These are phyloP conservation scores for Anisognathus igniventris DNA, from an alignment of 2,797 vertebrate genomes.

Conservation along the genomic window DNA sequence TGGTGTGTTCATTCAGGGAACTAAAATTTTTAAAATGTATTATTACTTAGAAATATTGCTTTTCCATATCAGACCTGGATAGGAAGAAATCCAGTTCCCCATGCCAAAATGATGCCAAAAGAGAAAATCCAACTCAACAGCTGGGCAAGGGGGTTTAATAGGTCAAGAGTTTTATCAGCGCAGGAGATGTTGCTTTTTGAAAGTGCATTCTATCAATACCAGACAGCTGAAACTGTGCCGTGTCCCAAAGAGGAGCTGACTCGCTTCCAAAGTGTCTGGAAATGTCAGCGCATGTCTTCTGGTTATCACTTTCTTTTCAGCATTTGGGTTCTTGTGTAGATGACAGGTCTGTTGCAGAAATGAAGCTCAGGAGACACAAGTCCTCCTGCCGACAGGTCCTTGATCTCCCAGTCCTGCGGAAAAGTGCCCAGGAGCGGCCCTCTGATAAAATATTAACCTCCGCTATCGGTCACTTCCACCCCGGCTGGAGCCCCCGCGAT, in stretches of 20 bases:
- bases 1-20: not conserved
- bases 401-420: not conserved
- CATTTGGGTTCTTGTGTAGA: not conserved
- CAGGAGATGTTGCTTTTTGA: not conserved
- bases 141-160: not conserved
- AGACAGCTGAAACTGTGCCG: not conserved
- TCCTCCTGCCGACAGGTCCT: not conserved
- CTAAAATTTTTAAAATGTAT: not conserved
- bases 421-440: not conserved
- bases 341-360: not conserved
- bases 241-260: not conserved
- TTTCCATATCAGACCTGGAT: not conserved
- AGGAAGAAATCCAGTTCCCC: not conserved
- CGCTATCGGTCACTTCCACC: not conserved
- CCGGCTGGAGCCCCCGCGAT: accelerated
- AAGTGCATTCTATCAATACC: conserved; percentile 11
- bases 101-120: not conserved
- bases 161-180: not conserved
- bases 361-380: not conserved
- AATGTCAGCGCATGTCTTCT: not conserved
- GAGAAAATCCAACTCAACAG: not conserved
- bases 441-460: not conserved
- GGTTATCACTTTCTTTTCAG: not conserved
- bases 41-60: not conserved
- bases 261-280: conserved; percentile 29